Percentiles rank a stretch among this genome's conserved stretches.
Evolutionary conservation across 2,113 vertebrate species (phyloP).

Genomic region (Gila orcuttii): DNA sequence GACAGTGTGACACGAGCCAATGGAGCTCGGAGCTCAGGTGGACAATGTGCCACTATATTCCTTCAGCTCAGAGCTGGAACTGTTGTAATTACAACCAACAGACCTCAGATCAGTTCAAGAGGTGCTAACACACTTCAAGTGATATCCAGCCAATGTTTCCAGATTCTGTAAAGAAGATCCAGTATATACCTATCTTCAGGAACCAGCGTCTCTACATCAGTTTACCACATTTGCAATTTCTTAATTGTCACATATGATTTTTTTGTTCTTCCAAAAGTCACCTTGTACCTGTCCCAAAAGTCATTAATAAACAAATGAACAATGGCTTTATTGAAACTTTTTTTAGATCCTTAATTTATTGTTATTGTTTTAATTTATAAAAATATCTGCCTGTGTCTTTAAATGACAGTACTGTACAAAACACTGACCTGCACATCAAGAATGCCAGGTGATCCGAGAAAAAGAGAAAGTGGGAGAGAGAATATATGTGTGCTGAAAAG

Average conservation of each 20-base stretch:
- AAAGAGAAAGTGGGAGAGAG: constrained; percentile 31
- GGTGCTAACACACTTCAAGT: not conserved
- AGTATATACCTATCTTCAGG: no score
- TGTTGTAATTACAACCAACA: constrained; percentile 28
- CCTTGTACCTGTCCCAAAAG: no score
- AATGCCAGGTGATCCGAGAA: constrained; percentile 13
- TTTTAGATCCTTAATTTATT: no score
- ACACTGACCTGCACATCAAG: not conserved
- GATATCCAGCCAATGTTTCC: not conserved
- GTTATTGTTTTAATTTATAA: no score
- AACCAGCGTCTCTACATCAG: no score
- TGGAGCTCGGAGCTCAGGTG: constrained; percentile 44
- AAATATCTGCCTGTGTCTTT: not conserved
- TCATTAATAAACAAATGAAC: no score
- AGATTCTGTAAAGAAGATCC: not conserved
- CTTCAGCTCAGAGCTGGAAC: not conserved
- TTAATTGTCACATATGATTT: not conserved
- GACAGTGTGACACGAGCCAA: constrained; percentile 56
- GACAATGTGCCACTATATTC: constrained; percentile 36
- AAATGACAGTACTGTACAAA: not conserved
- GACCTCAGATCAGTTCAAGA: constrained; percentile 1
- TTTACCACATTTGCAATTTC: no score
- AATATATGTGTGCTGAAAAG: not conserved
- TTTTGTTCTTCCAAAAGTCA: no score
- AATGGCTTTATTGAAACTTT: no score